Evolutionary conservation across 2,113 vertebrate genomes (phyloP).

Genomic region (Larimichthys crocea): DNA sequence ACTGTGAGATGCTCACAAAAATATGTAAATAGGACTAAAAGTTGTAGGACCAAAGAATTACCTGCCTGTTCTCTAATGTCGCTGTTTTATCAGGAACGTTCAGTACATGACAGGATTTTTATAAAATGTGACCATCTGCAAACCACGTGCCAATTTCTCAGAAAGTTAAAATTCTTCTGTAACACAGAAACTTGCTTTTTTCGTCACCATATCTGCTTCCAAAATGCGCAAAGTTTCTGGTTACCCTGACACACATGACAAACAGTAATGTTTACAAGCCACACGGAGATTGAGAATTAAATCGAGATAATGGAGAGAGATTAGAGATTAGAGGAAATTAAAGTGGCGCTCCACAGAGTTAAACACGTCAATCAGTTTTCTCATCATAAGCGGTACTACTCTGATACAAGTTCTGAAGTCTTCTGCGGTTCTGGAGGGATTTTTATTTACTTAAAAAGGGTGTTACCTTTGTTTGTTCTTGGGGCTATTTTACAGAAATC

Average conservation of each 20-base stretch:
- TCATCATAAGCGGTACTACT: too few species aligned
- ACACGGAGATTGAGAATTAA: background rate
- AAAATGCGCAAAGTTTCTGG: background rate
- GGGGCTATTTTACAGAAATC: background rate
- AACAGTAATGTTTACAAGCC: background rate
- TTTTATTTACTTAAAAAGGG: background rate
- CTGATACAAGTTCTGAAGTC: background rate
- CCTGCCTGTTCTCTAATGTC: background rate
- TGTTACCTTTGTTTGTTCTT: background rate
- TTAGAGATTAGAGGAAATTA: too few species aligned
- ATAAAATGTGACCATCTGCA: background rate
- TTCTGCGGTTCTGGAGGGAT: background rate
- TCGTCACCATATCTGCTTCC: background rate
- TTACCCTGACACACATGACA: background rate
- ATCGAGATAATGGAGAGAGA: background rate
- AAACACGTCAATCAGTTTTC: background rate
- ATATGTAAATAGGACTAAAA: constrained; percentile 16
- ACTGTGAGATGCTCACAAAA: constrained; percentile 3
- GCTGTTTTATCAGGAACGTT: constrained; percentile 1
- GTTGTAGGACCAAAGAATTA: constrained; percentile 5
- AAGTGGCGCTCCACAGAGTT: background rate
- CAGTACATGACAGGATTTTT: background rate
- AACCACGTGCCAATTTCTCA: background rate
- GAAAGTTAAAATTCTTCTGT: background rate
- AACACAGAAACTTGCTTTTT: background rate